These are phyloP conservation scores for Plumapathes pennacea DNA, from an alignment of 92 coral and sea anemone genomes.

Conservation along the genomic window DNA sequence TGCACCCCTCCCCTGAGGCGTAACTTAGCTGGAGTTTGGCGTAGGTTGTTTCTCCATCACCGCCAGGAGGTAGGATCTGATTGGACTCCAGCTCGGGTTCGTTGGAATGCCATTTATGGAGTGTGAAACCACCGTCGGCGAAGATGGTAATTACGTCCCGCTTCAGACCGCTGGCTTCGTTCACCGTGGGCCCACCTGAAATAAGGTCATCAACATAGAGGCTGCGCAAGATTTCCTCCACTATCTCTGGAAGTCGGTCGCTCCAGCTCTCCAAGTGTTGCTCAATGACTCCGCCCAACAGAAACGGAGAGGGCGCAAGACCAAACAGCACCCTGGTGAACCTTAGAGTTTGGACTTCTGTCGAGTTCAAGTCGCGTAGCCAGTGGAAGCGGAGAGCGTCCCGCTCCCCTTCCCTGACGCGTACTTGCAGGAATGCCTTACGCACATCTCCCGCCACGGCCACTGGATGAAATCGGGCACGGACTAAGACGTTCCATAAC, in stretches of 20 bases:
- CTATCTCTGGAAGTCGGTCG: constrained; percentile 8
- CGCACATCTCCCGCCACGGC: too few species aligned
- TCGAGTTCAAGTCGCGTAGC: constrained; percentile 18
- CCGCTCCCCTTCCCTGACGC: too few species aligned
- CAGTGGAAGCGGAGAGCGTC: constrained; percentile 25
- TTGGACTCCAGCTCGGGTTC: constrained; percentile 5
- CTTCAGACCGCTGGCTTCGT: constrained; percentile 2
- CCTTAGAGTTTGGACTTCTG: constrained; percentile 6
- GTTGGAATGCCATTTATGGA: constrained; percentile 32
- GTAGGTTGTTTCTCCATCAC: neutral
- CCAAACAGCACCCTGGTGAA: constrained; percentile 35
- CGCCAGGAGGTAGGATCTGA: neutral
- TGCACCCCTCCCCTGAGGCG: neutral
- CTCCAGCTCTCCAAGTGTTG: constrained; percentile 19
- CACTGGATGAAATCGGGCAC: too few species aligned
- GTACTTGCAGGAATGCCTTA: too few species aligned
- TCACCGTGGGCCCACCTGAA: constrained; percentile 1
- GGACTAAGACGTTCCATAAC: too few species aligned
- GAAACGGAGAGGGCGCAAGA: constrained; percentile 25
- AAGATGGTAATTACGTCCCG: constrained; percentile 1
- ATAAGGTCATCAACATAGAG: constrained; percentile 13
- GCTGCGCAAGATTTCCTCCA: constrained; percentile 20
- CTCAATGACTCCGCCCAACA: constrained; percentile 19
- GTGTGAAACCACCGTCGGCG: constrained; percentile 1
- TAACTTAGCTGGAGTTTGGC: constrained; percentile 25